Base-by-base conservation (phyloP, 2,888 invertebrate genomes). In the Cremastobaeus sp. region DNA sequence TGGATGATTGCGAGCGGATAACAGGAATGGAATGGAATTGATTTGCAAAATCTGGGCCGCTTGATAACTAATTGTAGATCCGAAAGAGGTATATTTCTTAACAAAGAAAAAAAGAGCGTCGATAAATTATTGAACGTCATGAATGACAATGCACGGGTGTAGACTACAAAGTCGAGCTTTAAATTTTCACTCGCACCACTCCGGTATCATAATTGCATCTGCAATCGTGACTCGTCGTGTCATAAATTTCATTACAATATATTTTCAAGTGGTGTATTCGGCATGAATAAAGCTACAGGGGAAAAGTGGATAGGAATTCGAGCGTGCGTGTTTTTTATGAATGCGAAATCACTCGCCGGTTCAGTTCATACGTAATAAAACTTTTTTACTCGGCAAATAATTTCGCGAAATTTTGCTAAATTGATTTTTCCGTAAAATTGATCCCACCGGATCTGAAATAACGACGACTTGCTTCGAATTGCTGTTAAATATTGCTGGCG, bases 201-300 rank as follows among this genome's bases (percentile, higher is more conserved):
- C 73, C 66, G 68, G 70, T 77, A 78, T 77, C 77, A 76, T 77
- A 77, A 77, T 78, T 77, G 70, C 78, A 76, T 77, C 74, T 77
- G 73, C 74, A 66, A 71, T 76, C 75, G 71, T 72, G 75, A 77
- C 73, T 76, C 69, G 60, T 32, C 21, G 43, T 50, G 64, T 62
- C 72, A 60, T 74, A 74, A 76, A 77, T 74, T 68, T 62, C 37
- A 37, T 41, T 34, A 60, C 54, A 52, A 70, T 70, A 47, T 65
- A 69, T 64, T 65, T 52, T 64, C 55, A 28, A 17, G 45, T 35
- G 12, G 28, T 41, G 62, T 39, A 48, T 54, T 54, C 25, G 39
- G 11, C 39, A 25, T 47, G 32, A 69, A 59, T 52, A 34, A 39
- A 62, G 45, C 12, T 45, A 18, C 20, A 8, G 9, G 15, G 21